Base-by-base conservation (phyloP, 2,797 vertebrate species). In the Syngnathus rostellatus region DNA sequence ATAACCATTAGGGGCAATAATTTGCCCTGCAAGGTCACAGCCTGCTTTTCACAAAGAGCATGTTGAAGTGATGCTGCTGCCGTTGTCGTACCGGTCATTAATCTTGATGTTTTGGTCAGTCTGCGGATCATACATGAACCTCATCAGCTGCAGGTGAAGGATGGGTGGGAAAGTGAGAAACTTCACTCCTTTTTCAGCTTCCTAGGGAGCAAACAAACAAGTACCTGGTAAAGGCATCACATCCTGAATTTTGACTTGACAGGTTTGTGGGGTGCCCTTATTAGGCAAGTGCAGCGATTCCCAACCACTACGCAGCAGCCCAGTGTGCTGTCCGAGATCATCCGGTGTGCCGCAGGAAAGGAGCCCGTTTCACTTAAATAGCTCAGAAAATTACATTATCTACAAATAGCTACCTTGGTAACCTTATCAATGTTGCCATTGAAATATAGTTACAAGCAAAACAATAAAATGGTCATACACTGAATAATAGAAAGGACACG, bases 101-200 rank as follows among this genome's bases (percentile, higher is more conserved):
- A 99, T 99, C 89, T 99, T 99, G 85, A 99, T 99, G 75, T 99
- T 99, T 89, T 99, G 97, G 92, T 99, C 97, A 1, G 96, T 99
- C 85, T 99, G 97, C 48, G 97, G 97, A 85, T 99, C 97, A 31
- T 99, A 99, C 97, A 99, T 99, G 87, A 99, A 99, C 81, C 96
- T 92, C 97, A 99, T 99, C 76, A 99, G 93, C 75, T 99, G 97
- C 76, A 99, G 90, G 63, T 99, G 97, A 79, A 99, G 92, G 77
- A 99, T 98, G 14, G 97, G 97, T 63, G 97, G 97, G 82, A 99
- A 90, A 0, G 97, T 99, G 12, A 99, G 90, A 82, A 99, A 99
- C 80, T 99, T 99, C 72, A 99, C 97, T 39, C 97, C 97, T 68
- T 99, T 99, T 77, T 99, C 97, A 63, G 97, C 97, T 83, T 99